phyloP scores from a whole-genome alignment of 2,888 invertebrate species.

The Heliothis peltigera region DNA sequence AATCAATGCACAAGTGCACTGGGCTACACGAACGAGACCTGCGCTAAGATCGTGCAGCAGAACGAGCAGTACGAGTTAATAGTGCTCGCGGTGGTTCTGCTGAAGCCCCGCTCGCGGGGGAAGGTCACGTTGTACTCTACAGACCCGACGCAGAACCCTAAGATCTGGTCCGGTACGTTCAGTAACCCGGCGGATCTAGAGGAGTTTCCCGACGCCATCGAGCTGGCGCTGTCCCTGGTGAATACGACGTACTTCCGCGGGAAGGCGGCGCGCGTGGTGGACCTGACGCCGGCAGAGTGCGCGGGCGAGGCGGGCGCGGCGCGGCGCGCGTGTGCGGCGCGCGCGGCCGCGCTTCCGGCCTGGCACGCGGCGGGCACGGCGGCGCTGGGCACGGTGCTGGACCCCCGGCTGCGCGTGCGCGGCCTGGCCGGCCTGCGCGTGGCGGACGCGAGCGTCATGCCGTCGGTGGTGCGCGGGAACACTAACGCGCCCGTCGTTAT shows the following conservation, averaged over 20 bases:
- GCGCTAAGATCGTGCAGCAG: constrained; percentile 65
- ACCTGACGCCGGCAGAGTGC: constrained; percentile 71
- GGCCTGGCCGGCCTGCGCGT: constrained; percentile 75
- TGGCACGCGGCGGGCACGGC: constrained; percentile 84
- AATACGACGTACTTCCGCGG: constrained; percentile 73
- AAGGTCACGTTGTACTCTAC: constrained; percentile 69
- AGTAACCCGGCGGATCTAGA: constrained; percentile 70
- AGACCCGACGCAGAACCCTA: constrained; percentile 71
- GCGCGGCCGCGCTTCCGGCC: constrained; percentile 75
- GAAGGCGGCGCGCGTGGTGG: constrained; percentile 64
- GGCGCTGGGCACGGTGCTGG: constrained; percentile 79
- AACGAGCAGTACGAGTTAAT: constrained; percentile 74
- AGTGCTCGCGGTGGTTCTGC: constrained; percentile 73
- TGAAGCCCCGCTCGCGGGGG: constrained; percentile 81
- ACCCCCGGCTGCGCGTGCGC: constrained; percentile 69
- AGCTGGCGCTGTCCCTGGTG: constrained; percentile 67
- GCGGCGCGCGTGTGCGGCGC: constrained; percentile 83
- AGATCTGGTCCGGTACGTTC: constrained; percentile 80
- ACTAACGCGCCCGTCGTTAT: constrained; percentile 83
- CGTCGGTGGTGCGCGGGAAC: constrained; percentile 77
- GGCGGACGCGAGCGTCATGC: constrained; percentile 82
- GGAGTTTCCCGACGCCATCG: constrained; percentile 72
- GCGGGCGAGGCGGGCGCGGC: constrained; percentile 67
- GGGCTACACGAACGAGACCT: constrained; percentile 71
- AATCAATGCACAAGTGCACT: constrained; percentile 66